Evolutionary conservation across 1,140 invertebrate species (phyloP), one percentile per base, ranked within the genome.

Genomic region (roundworm (Caenorhabditis elegans)): DNA sequence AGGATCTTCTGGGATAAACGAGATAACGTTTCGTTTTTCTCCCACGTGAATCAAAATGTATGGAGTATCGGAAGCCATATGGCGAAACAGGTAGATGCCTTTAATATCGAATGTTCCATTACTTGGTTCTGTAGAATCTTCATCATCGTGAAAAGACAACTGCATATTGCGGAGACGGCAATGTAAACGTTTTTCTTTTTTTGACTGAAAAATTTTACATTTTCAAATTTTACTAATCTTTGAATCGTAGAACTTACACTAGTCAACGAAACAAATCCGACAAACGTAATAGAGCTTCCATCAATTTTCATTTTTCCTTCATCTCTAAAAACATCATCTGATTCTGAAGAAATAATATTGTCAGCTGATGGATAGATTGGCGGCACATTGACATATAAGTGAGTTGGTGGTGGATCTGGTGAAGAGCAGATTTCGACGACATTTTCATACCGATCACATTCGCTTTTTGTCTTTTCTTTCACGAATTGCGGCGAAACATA

Each of bases 101-200:
- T 48, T 77, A 3, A 77, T 48, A 48, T 77, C 75, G 19, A n/a
- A 70, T 15, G 26, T 22, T 47, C 36, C 39, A 47, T 19, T n/a
- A 28, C n/a, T 1, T 0, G 28, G 49, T 28, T 34, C 51, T 4
- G 26, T 28, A n/a, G 19, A 55, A 34, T 83, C 82, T 24, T 83
- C 82, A 28, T 83, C 76, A 0, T 75, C 51, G 26, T 75, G 48
- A 39, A 83, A 79, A 19, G 36, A 46, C 26, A 83, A 43, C 6
- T 60, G 51, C 55, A 53, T 70, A 36, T 83, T 78, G 19, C 65
- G 55, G 5, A 83, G 46, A 26, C 82, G 17, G 22, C 79, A 51
- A 19, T 75, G 47, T 28, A 47, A 8, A 1, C 78, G 26, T 36
- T 83, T 83, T 34, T 78, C 49, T 22, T 55, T 78, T 10, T 78